phyloP scores from a whole-genome alignment of 2,113 vertebrate genomes.

The Raja brachyura region DNA sequence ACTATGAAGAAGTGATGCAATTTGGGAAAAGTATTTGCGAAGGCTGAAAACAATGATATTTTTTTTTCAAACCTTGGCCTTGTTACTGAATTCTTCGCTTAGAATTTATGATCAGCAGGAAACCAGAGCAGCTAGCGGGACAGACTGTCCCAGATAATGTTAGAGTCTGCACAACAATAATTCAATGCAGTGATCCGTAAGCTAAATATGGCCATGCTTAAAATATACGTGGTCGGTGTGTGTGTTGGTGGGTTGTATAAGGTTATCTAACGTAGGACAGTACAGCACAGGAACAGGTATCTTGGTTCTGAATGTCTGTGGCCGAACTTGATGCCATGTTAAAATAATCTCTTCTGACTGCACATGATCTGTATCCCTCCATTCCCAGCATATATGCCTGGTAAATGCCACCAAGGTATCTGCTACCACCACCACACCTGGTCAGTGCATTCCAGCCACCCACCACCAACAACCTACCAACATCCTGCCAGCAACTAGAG shows the following conservation, averaged over 20 bases:
- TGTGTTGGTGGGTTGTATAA: neutral
- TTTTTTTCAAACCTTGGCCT: slow-evolving; percentile 6
- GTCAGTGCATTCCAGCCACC: too few species aligned
- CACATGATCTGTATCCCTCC: too few species aligned
- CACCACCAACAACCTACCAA: too few species aligned
- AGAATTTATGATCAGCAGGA: slow-evolving; percentile 32
- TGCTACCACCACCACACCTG: too few species aligned
- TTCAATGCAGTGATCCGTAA: slow-evolving; percentile 2
- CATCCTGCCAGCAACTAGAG: too few species aligned
- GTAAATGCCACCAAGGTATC: too few species aligned
- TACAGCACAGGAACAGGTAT: too few species aligned
- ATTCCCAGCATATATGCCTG: too few species aligned
- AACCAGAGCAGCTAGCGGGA: neutral
- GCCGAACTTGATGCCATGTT: too few species aligned
- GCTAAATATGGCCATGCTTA: slow-evolving; percentile 32
- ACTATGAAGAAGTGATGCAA: neutral
- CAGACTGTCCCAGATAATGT: slow-evolving; percentile 11
- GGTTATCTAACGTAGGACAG: neutral
- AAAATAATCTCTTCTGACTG: too few species aligned
- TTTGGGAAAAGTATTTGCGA: neutral
- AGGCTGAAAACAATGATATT: slow-evolving; percentile 12
- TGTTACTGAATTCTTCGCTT: neutral
- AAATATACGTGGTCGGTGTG: slow-evolving; percentile 22
- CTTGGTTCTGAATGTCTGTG: too few species aligned
- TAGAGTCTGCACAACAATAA: neutral